Evolutionary conservation across 1,140 invertebrate genomes (phyloP), one percentile per base, ranked within the genome.

Genomic region (Anastrepha obliqua): DNA sequence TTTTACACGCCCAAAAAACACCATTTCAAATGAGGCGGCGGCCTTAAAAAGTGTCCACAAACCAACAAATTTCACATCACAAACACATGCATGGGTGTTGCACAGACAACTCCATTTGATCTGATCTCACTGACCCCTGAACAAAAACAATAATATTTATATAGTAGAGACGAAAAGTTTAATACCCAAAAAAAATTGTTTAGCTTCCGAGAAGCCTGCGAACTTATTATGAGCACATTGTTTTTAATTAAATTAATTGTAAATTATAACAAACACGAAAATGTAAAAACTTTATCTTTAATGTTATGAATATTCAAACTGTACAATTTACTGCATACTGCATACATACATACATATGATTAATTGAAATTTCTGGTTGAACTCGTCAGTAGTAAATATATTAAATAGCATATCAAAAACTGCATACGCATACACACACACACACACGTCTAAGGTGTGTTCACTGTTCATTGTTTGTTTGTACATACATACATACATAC

Each of bases 161-260:
- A 44, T 9, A 74, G 47, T 81, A 81, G 47, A 81, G 11, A 55
- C 0, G 85, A 87, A 62, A 86, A 87, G 44, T n/a, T 44, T 29
- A 74, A 87, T 86, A 11, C 47, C 15, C 44, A 65, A 58, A 85
- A 44, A 44, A 4, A 44, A 47, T 74, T 74, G 47, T 81, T 81
- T 81, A 81, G 74, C 74, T 81, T 81, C 74, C 74, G 74, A 81
- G 74, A 81, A 81, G 74, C 74, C 74, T 55, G 74, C 74, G 51
- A 20, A 81, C 74, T 55, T 81, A 81, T 78, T 78, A 78, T 55
- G 44, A 81, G 51, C 74, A 58, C 47, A 81, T 81, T 7, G 55
- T 51, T 81, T 81, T 81, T 7, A 55, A 81, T 55, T 81, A 81
- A 81, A 55, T 81, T 81, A 55, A 29, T 81, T 81, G 67, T 74